Evolutionary conservation across 2,888 invertebrate genomes (phyloP), one percentile per base, ranked within the genome.

Genomic region (Aphodius granarius): DNA sequence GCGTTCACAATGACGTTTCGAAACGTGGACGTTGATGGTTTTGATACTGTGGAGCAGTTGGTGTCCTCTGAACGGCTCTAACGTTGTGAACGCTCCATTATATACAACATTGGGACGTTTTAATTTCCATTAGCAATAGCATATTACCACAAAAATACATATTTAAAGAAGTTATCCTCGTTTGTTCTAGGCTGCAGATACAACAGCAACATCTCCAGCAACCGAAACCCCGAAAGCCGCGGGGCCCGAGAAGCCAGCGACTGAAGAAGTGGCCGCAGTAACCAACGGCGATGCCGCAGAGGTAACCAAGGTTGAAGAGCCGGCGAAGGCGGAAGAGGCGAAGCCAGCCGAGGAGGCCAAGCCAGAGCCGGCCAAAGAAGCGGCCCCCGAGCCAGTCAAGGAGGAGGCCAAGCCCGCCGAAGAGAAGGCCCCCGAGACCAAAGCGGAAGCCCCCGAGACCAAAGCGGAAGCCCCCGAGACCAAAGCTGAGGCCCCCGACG

Each of bases 101-200:
- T n/a, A n/a, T n/a, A n/a, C n/a, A n/a, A n/a, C n/a, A n/a, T n/a
- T n/a, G n/a, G n/a, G n/a, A n/a, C n/a, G n/a, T n/a, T n/a, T n/a
- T n/a, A n/a, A n/a, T n/a, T n/a, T n/a, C n/a, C n/a, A n/a, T n/a
- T n/a, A n/a, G n/a, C n/a, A n/a, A n/a, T n/a, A n/a, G n/a, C n/a
- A n/a, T n/a, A n/a, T n/a, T n/a, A n/a, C n/a, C n/a, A n/a, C n/a
- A n/a, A n/a, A n/a, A n/a, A n/a, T n/a, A n/a, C n/a, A n/a, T n/a
- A n/a, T n/a, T n/a, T n/a, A n/a, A n/a, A 70, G 13, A 6, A 13
- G 43, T 43, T 22, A 9, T 70, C 62, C 66, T 63, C 18, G 19
- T 80, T 80, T 63, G 73, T 85, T 85, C 19, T 82, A 86, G 86
- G 86, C 83, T 77, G 83, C 81, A 72, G 85, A 86, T 81, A 85